Conservation (phyloP, 1,140 invertebrate genomes). For the Cydia fagiglandana region DNA sequence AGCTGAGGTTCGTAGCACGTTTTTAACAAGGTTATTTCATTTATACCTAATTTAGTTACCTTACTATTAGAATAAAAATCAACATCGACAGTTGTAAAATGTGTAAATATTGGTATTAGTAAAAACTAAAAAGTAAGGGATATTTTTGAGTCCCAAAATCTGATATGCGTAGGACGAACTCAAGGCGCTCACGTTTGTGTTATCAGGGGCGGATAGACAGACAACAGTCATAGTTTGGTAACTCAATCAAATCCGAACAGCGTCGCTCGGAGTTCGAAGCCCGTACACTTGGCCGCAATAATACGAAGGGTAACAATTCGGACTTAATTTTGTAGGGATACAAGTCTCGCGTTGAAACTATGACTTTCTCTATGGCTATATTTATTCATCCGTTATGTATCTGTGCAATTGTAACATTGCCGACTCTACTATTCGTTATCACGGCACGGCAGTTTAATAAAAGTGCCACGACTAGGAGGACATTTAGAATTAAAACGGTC, state of each 20-base stretch:
- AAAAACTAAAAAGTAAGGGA: background rate
- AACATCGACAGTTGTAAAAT: too few relatives aligned
- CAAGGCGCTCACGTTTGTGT: conserved; percentile 14
- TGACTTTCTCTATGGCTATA: too few relatives aligned
- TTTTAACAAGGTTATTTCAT: too few relatives aligned
- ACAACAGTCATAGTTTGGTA: conserved; percentile 50
- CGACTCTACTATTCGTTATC: too few relatives aligned
- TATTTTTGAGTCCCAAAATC: background rate
- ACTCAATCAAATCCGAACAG: conserved; percentile 63
- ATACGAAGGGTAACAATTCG: background rate
- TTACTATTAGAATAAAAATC: too few relatives aligned
- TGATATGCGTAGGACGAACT: background rate
- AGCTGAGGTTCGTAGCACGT: too few relatives aligned
- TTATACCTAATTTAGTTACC: too few relatives aligned
- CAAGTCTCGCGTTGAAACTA: background rate
- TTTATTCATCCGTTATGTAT: too few relatives aligned
- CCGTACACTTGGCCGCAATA: background rate
- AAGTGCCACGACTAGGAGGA: too few relatives aligned
- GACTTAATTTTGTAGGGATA: background rate
- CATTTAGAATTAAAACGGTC: too few relatives aligned
- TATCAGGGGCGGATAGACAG: conserved; percentile 29
- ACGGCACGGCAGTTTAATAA: too few relatives aligned
- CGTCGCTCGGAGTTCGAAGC: conserved; percentile 38
- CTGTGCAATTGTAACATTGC: background rate
- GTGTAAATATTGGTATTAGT: too few relatives aligned